phyloP scores from a whole-genome alignment of 2,888 invertebrate genomes.

The Microctonus hyperodae region DNA sequence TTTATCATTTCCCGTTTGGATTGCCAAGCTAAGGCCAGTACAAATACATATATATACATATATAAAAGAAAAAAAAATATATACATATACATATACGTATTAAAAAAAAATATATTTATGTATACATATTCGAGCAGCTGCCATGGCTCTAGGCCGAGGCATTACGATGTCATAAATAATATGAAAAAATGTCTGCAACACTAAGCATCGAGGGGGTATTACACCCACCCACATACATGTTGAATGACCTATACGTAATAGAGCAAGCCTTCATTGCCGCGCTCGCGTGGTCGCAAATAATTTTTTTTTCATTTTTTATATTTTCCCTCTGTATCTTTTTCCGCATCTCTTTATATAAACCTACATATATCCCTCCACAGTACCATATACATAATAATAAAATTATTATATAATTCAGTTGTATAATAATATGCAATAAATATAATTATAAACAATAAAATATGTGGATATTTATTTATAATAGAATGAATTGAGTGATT shows the following conservation, averaged over 20 bases:
- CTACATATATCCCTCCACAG: too few species aligned
- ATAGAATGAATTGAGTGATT: too few species aligned
- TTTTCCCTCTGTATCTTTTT: neutral
- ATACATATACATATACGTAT: too few species aligned
- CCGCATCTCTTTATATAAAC: neutral
- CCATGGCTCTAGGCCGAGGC: slow-evolving; percentile 17
- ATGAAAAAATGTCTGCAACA: slow-evolving; percentile 38
- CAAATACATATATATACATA: too few species aligned
- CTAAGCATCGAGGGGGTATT: slow-evolving; percentile 38
- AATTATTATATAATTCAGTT: too few species aligned
- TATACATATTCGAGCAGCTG: slow-evolving; percentile 18
- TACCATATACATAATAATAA: too few species aligned
- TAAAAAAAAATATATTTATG: neutral
- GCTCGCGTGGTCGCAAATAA: neutral
- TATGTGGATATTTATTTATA: too few species aligned
- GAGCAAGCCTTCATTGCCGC: neutral
- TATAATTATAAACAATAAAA: too few species aligned
- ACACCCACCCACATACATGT: slow-evolving; percentile 24
- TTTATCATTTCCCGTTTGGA: neutral
- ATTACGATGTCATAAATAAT: slow-evolving; percentile 43
- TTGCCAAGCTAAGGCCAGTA: neutral
- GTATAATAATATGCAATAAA: too few species aligned
- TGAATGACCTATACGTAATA: slow-evolving; percentile 5
- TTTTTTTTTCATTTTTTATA: neutral
- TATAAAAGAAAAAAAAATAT: slow-evolving; percentile 1